A percentile compares a stretch with the other conserved stretches of the same genome.
These are phyloP conservation scores for Venustoraphidia nigricollis DNA, from an alignment of 2,888 invertebrate genomes.

Conservation along the genomic window DNA sequence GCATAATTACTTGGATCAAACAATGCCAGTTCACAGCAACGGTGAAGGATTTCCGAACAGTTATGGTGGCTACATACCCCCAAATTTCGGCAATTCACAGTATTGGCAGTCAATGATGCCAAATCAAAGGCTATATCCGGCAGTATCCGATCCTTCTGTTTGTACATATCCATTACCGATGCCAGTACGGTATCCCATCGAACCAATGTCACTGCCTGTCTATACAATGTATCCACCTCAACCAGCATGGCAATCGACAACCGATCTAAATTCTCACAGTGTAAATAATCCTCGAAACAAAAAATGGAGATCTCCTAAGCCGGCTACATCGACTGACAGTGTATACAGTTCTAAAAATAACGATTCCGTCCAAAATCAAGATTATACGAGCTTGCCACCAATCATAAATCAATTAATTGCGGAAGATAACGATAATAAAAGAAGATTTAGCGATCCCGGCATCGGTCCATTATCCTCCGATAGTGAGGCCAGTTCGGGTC, in stretches of 20 bases:
- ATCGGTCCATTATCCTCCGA: constrained; percentile 31
- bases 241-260: constrained; percentile 3
- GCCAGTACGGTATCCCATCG: constrained; percentile 33
- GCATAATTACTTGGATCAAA: no score
- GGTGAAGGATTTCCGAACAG: neutral
- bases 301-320: neutral
- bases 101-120: constrained; percentile 16
- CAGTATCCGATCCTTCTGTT: constrained; percentile 29
- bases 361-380: constrained; percentile 20
- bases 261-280: constrained; percentile 3
- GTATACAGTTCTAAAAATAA: constrained; percentile 6
- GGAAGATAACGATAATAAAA: constrained; percentile 34
- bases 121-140: constrained; percentile 31
- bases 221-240: constrained; percentile 37
- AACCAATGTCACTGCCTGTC: constrained; percentile 48
- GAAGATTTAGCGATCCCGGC: constrained; percentile 55
- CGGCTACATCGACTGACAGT: constrained; percentile 1
- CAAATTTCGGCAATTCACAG: constrained; percentile 9
- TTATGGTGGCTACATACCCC: neutral
- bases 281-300: neutral
- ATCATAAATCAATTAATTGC: constrained; percentile 42
- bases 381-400: constrained; percentile 54
- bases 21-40: neutral
- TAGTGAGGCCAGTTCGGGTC: constrained; percentile 33
- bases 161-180: constrained; percentile 25